Evolutionary conservation across 2,888 invertebrate genomes (phyloP).

Genomic region (Microctonus brassicae): DNA sequence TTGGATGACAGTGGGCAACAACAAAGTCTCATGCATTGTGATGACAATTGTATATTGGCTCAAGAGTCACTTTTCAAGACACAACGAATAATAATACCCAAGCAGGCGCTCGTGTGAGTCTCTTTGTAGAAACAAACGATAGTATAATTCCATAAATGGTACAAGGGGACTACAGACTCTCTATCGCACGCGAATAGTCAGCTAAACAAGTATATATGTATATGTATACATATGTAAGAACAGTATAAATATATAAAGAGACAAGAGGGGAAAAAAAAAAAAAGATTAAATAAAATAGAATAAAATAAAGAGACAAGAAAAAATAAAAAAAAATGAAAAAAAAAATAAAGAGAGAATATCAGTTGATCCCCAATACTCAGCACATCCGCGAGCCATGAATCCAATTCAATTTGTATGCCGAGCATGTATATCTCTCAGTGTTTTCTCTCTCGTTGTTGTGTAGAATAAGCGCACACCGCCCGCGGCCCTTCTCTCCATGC

Average conservation of each 20-base stretch:
- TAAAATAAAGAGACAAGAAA: background rate
- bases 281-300: background rate
- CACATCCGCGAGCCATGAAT: conserved; percentile 45
- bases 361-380: conserved; percentile 34
- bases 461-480: conserved; percentile 17
- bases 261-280: background rate
- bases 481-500: conserved; percentile 22
- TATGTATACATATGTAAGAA: conserved; percentile 13
- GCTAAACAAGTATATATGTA: background rate
- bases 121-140: conserved; percentile 53
- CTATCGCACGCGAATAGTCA: conserved; percentile 26
- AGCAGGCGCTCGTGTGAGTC: conserved; percentile 36
- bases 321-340: conserved; percentile 6
- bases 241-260: conserved; percentile 18
- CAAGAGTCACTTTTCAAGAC: background rate
- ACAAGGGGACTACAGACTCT: conserved; percentile 37
- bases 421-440: conserved; percentile 50
- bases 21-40: background rate
- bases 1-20: background rate
- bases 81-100: conserved; percentile 17
- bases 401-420: conserved; percentile 61
- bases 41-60: conserved; percentile 2
- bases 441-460: conserved; percentile 27
- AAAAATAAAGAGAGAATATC: conserved; percentile 11
- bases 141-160: conserved; percentile 58